A percentile compares a stretch with the other conserved stretches of the same genome.
These are phyloP conservation scores for Cheilosia variabilis DNA, from an alignment of 2,888 invertebrate species.

Conservation along the genomic window DNA sequence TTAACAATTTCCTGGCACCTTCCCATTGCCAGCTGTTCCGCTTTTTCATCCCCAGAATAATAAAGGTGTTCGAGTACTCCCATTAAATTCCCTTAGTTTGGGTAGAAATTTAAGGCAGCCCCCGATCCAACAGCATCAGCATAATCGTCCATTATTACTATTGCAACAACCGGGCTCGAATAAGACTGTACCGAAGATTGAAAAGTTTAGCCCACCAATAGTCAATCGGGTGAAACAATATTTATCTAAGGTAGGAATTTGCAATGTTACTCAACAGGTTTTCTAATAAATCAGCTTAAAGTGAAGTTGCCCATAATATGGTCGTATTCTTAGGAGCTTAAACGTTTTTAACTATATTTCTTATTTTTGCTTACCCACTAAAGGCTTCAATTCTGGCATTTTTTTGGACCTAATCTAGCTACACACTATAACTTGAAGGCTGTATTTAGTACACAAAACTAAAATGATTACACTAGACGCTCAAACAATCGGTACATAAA, in stretches of 20 bases:
- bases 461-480: too few species aligned
- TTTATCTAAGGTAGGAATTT: constrained; percentile 70
- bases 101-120: constrained; percentile 56
- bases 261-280: constrained; percentile 23
- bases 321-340: too few species aligned
- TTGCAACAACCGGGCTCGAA: constrained; percentile 52
- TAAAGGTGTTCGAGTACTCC: constrained; percentile 66
- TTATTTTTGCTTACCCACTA: too few species aligned
- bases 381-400: too few species aligned
- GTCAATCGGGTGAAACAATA: constrained; percentile 68
- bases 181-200: constrained; percentile 62
- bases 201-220: constrained; percentile 64
- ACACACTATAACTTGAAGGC: too few species aligned
- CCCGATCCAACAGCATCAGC: constrained; percentile 42
- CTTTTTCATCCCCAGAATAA: constrained; percentile 71
- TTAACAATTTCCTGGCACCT: constrained; percentile 52
- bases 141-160: constrained; percentile 56
- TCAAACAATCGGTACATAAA: too few species aligned
- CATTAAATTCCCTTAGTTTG: constrained; percentile 62
- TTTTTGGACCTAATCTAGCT: too few species aligned
- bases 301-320: not conserved
- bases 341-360: too few species aligned
- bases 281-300: constrained; percentile 4
- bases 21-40: constrained; percentile 65
- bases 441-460: too few species aligned